A percentile compares a stretch with the other conserved stretches of the same genome.
phyloP scores from a whole-genome alignment of 2,888 invertebrate genomes.

The Drosophila atripex region DNA sequence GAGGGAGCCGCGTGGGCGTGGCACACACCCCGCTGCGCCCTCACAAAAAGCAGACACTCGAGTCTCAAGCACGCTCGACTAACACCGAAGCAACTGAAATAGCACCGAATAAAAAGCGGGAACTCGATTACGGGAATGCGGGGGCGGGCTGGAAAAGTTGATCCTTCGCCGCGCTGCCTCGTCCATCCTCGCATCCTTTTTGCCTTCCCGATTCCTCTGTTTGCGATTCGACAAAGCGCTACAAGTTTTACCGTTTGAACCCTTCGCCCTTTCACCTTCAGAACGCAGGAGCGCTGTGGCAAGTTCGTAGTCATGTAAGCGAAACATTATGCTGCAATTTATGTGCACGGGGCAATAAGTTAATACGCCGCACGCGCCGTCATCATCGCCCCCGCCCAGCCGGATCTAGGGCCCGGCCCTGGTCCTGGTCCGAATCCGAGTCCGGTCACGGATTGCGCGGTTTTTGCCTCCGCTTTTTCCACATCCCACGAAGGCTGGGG shows the following conservation, averaged over 20 bases:
- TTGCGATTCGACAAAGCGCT: slow-evolving; percentile 25
- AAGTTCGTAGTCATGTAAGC: slow-evolving; percentile 46
- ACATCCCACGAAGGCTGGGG: not conserved
- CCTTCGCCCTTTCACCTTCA: not conserved
- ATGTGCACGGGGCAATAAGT: slow-evolving; percentile 37
- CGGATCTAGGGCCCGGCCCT: not conserved
- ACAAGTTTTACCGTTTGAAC: slow-evolving; percentile 26
- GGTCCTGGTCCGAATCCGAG: not conserved
- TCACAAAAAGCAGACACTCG: not conserved
- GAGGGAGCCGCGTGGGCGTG: not conserved
- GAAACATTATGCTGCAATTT: slow-evolving; percentile 46
- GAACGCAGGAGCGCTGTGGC: slow-evolving; percentile 1
- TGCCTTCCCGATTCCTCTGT: not conserved
- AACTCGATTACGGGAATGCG: slow-evolving; percentile 16
- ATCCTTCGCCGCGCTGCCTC: not conserved
- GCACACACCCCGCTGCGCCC: not conserved
- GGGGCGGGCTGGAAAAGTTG: slow-evolving; percentile 20
- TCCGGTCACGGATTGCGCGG: not conserved
- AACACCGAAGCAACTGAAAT: slow-evolving; percentile 33
- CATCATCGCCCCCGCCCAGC: slow-evolving; percentile 10
- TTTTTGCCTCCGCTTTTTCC: not conserved
- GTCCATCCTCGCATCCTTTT: not conserved
- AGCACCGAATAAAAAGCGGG: not conserved
- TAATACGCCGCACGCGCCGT: slow-evolving; percentile 38
- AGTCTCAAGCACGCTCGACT: slow-evolving; percentile 21